These are phyloP conservation scores for Babylonia areolata DNA, from an alignment of 1,140 invertebrate species.

Conservation along the genomic window DNA sequence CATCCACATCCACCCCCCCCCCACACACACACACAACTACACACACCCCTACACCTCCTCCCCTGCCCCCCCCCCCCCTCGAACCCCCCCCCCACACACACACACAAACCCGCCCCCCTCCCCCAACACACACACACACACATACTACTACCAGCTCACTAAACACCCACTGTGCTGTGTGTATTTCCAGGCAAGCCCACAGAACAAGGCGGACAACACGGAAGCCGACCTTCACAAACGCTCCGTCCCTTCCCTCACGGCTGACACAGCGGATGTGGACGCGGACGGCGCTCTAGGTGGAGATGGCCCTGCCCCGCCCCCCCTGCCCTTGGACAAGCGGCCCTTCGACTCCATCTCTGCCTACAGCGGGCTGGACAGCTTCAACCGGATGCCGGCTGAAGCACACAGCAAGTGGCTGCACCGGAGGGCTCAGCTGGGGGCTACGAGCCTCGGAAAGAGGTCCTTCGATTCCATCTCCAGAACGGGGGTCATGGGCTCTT, in stretches of 20 bases:
- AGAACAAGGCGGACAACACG: background rate
- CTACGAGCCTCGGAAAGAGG: slow-evolving; percentile 22
- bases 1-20: too few species aligned
- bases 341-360: slow-evolving; percentile 32
- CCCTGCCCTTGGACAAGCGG: slow-evolving; percentile 13
- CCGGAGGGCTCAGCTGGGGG: background rate
- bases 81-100: too few species aligned
- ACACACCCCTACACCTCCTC: too few species aligned
- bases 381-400: slow-evolving; percentile 3
- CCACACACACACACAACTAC: too few species aligned
- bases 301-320: background rate
- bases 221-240: background rate
- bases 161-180: too few species aligned
- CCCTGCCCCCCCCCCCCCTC: too few species aligned
- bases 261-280: background rate
- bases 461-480: slow-evolving; percentile 44
- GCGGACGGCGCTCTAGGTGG: background rate
- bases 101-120: too few species aligned
- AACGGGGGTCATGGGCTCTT: slow-evolving; percentile 34
- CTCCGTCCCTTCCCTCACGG: background rate
- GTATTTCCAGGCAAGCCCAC: background rate
- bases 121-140: too few species aligned
- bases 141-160: too few species aligned
- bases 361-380: slow-evolving; percentile 18
- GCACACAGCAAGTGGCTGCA: background rate